Evolutionary conservation across 1,140 invertebrate genomes (phyloP), one percentile per base, ranked within the genome.

Genomic region (Gerris buenoi): DNA sequence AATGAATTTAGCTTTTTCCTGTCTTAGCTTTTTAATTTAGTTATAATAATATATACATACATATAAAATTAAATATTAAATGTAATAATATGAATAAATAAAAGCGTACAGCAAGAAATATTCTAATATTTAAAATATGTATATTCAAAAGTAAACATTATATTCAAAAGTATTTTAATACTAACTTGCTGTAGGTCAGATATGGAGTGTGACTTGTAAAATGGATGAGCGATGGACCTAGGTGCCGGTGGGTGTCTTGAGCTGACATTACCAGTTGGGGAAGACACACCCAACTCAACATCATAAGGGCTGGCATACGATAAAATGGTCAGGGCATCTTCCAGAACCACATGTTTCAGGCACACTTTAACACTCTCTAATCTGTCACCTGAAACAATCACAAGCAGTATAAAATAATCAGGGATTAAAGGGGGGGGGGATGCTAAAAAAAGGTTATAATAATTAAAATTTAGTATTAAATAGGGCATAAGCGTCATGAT

Each of bases 231-330:
- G 27, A 84, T 84, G 74, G 79, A 82, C 75, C 74, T 25, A 74
- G 80, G 29, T 74, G 80, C 66, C 1, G 77, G 82, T n/a, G 78
- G 74, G 1, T 78, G 80, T 74, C 77, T 81, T 66, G 78, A 81
- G 72, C 76, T 81, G 74, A 72, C 78, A 74, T 75, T 80, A 3
- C 77, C 77, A 22, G 76, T 76, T 1, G 79, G 78, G 71, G 78
- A 84, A 66, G 84, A 81, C n/a, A 89, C 82, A 70, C 86, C 83
- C 3, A 90, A 77, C 57, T 83, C 81, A 1, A 93, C 87, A 70
- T 91, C 90, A 73, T 95, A 95, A 0, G 92, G 92, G n/a, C 91
- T 94, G 1, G 92, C 91, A 68, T 93, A 91, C 65, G 89, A 91
- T 2, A 96, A 78, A 68, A 96, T 91, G 0, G 89, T 88, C 46